Evolutionary conservation across 64 coral and sea anemone genomes (phyloP), one percentile per base, ranked within the genome.

Genomic region (Porites lutea): DNA sequence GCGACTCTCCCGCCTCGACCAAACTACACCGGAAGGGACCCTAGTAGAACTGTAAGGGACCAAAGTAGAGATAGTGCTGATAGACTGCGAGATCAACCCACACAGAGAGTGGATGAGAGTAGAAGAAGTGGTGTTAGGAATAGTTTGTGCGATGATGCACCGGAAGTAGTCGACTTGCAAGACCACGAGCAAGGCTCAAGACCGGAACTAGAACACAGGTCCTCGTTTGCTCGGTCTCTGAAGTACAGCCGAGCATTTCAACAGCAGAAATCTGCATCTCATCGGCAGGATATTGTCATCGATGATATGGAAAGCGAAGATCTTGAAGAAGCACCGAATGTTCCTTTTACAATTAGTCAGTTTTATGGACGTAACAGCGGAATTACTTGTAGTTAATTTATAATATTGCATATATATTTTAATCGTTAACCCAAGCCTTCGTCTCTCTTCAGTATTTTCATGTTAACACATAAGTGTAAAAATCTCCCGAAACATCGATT

Each of bases 241-340:
- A 91, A 91, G 71, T 91, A 91, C 78, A 91, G 89, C 27, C 65
- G 89, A 82, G 89, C 89, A 48, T 83, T 91, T 58, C 81, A 84
- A 16, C 81, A 84, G 7, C 10, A 69, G 5, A 63, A 68, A 2
- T 19, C 74, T 0, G 47, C 76, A 47, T n/a, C 50, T 8, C 52
- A 66, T 54, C n/a, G 70, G 27, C 81, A 48, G 8, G 81, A 84
- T 48, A 77, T 78, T 57, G 64, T 71, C 10, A 13, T 72, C n/a
- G 47, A 91, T 46, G 89, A 91, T 19, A 45, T 83, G 20, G 78
- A 91, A 49, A 48, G 46, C 0, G 89, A 83, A 82, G 89, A 91
- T 13, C 60, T 91, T 73, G 78, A 91, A n/a, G 68, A 88, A 8
- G 8, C n/a, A 15, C 4, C 61, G 7, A 47, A 67, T 9, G 64